Evolutionary conservation across 2,888 invertebrate genomes (phyloP).

Genomic region (Drosophila paranaensis): DNA sequence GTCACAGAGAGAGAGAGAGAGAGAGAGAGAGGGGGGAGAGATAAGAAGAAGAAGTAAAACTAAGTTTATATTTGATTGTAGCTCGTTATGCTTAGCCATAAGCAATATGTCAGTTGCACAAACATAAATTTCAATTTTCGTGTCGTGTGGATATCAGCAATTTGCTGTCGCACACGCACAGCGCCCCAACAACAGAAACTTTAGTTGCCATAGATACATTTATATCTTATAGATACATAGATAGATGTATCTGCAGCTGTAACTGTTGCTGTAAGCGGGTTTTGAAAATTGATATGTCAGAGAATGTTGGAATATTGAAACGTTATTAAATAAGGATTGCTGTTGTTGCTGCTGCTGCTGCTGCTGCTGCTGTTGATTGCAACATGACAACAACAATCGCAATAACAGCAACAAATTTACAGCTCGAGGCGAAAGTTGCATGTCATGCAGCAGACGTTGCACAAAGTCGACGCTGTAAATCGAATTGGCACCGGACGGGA

Average conservation of each 20-base stretch:
- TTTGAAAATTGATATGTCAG: constrained; percentile 78
- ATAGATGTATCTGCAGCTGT: constrained; percentile 32
- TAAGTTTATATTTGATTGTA: constrained; percentile 45
- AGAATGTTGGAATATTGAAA: constrained; percentile 78
- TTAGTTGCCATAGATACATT: constrained; percentile 44
- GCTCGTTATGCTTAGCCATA: constrained; percentile 24
- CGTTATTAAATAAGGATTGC: constrained; percentile 76
- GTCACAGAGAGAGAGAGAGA: no score
- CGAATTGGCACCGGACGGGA: constrained; percentile 51
- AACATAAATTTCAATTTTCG: constrained; percentile 78
- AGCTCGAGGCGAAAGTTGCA: constrained; percentile 73
- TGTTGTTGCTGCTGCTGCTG: constrained; percentile 27
- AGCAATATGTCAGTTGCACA: constrained; percentile 65
- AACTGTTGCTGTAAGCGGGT: constrained; percentile 45
- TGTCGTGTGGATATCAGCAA: constrained; percentile 73
- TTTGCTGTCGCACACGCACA: constrained; percentile 55
- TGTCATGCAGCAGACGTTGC: constrained; percentile 75
- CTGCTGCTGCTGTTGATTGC: constrained; percentile 55
- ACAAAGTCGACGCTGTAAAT: constrained; percentile 70
- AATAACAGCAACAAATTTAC: constrained; percentile 46
- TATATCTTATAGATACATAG: constrained; percentile 21
- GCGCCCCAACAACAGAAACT: constrained; percentile 40
- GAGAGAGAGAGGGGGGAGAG: no score
- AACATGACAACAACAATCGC: constrained; percentile 46
- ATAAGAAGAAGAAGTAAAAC: background rate